Evolutionary conservation across 2,888 invertebrate species (phyloP), one percentile per base, ranked within the genome.

Genomic region (Ptychoptera contaminata): DNA sequence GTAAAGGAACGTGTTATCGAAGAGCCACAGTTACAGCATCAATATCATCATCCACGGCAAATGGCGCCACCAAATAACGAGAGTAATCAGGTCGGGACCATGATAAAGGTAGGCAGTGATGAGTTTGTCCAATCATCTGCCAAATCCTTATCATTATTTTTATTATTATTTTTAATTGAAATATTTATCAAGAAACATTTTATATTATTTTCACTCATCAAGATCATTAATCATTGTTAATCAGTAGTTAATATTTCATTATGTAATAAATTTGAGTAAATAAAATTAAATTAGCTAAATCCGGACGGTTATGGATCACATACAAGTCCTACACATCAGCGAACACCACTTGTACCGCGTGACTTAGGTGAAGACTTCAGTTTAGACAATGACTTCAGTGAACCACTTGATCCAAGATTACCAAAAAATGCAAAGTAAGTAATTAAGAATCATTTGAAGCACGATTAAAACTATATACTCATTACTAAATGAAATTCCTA

Each of bases 341-440:
- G 79, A 58, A 82, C 83, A 58, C 84, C 85, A 51, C 70, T 83
- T 67, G 82, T 84, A 69, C 73, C 77, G 40, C 77, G 78, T 59
- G 80, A 81, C 56, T 70, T 77, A 57, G 72, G 75, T 56, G 77
- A 78, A 58, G 78, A 79, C 58, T 77, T 73, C 50, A 76, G 76
- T 57, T 75, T 75, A 57, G 67, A 69, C 55, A 61, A 61, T 52
- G 65, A 65, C 49, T 65, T 65, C 52, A 63, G 64, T 51, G 62
- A 62, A 49, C 61, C 61, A 59, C 62, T 48, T 23, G 63, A 66
- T 51, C 61, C 59, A 54, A 58, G 68, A 66, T 34, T 16, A 9
- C 87, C 88, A 54, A 90, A 88, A 70, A 90, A 90, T 75, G 88
- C 88, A 67, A 88, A 88, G 88, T 88, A 67, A 84, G 87, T 79